phyloP scores from a whole-genome alignment of 37 sponge, comb jelly and placozoan species.

The Ephydatia muelleri region DNA sequence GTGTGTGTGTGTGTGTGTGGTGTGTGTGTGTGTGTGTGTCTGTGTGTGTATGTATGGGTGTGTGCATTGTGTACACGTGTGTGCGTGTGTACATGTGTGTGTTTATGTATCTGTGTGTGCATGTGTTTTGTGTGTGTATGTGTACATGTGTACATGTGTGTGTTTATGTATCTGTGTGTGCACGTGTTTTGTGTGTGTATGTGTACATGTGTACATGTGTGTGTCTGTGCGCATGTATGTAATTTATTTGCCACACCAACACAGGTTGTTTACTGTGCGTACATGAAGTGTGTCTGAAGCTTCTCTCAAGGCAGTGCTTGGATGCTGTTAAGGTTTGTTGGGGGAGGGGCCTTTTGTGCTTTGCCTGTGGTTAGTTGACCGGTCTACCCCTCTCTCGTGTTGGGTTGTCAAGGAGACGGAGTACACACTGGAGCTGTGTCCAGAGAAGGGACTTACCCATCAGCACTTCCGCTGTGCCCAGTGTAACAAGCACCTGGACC shows the following conservation, averaged over 20 bases:
- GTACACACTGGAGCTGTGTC: slow-evolving; percentile 75
- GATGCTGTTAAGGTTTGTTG: background rate
- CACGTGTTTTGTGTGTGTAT: background rate
- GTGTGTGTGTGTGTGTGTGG: too few species aligned
- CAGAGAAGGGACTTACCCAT: slow-evolving; percentile 78
- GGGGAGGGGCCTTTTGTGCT: background rate
- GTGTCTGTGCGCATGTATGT: slow-evolving; percentile 15
- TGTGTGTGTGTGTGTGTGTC: too few species aligned
- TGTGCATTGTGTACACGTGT: too few species aligned
- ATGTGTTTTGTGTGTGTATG: background rate
- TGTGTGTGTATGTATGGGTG: too few species aligned
- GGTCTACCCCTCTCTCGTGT: background rate
- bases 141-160: background rate
- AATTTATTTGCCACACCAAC: too few species aligned
- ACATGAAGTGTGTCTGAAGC: background rate
- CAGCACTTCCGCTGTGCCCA: slow-evolving; percentile 90
- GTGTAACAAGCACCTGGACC: slow-evolving; percentile 72
- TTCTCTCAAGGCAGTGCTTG: background rate
- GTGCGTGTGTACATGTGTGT: background rate
- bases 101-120: too few species aligned
- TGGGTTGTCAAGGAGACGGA: slow-evolving; percentile 14
- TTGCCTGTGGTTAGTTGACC: background rate
- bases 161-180: background rate
- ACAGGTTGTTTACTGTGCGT: slow-evolving; percentile 9
- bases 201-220: slow-evolving; percentile 32